These are phyloP conservation scores for Rhabdomys pumilio DNA, from an alignment of 2,797 vertebrate genomes.

Conservation along the genomic window DNA sequence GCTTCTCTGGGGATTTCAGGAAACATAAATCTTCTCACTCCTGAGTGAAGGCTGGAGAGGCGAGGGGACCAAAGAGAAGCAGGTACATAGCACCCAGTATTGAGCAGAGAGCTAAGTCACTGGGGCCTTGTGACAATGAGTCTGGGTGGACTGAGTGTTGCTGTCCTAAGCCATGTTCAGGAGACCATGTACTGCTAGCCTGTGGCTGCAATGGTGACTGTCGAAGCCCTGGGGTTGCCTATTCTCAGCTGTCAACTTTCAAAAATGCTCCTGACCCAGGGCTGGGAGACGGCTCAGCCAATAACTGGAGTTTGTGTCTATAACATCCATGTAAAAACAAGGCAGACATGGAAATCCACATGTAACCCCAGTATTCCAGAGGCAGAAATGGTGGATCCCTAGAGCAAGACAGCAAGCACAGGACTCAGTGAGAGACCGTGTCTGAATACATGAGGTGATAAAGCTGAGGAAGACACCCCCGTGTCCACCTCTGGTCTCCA, in stretches of 20 bases:
- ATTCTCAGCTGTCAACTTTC: neutral
- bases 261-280: neutral
- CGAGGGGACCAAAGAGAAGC: neutral
- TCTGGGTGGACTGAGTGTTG: neutral
- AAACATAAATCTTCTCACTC: neutral
- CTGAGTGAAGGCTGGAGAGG: neutral
- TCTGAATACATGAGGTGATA: neutral
- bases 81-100: accelerated
- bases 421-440: neutral
- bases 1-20: neutral
- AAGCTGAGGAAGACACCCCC: neutral
- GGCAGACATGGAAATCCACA: too few relatives aligned
- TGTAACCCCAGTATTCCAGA: neutral
- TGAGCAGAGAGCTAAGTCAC: neutral
- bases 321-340: neutral
- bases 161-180: neutral
- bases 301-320: neutral
- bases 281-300: neutral
- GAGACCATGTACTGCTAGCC: neutral
- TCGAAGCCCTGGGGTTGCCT: neutral
- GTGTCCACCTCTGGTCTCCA: neutral
- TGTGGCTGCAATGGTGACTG: accelerated
- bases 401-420: neutral
- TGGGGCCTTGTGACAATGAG: neutral
- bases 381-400: neutral